phyloP scores from a whole-genome alignment of 2,797 vertebrate genomes.

The Takifugu ocellatus region DNA sequence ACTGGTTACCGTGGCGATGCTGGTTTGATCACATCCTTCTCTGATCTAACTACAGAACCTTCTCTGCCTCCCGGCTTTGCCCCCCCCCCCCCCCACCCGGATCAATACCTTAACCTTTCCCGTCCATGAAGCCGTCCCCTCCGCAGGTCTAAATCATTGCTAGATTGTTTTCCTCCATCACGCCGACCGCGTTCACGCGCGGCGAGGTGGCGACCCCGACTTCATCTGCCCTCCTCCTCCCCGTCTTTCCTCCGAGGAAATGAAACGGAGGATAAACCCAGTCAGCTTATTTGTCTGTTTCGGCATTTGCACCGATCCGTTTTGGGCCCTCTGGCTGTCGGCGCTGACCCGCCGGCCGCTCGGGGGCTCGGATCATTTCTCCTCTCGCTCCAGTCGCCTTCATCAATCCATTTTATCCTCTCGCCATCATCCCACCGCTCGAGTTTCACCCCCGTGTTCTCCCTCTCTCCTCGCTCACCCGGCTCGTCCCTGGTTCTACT shows the following conservation, averaged over 20 bases:
- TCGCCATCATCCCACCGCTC: slow-evolving; percentile 1
- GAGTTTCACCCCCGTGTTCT: background rate
- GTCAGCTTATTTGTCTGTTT: slow-evolving; percentile 66
- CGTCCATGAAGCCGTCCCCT: slow-evolving; percentile 47
- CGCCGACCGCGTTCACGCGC: slow-evolving; percentile 32
- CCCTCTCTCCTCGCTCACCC: slow-evolving; percentile 10
- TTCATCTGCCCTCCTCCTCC: slow-evolving; percentile 42
- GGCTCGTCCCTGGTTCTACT: slow-evolving; percentile 14
- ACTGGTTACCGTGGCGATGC: background rate
- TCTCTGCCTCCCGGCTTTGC: slow-evolving; percentile 44
- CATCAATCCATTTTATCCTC: slow-evolving; percentile 2
- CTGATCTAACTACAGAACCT: background rate
- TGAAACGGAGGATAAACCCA: slow-evolving; percentile 34
- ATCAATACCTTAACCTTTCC: slow-evolving; percentile 74
- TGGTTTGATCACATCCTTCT: background rate
- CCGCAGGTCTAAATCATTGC: slow-evolving; percentile 58
- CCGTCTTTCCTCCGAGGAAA: slow-evolving; percentile 20
- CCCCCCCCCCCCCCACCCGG: slow-evolving; percentile 26
- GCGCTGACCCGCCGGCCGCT: slow-evolving; percentile 5
- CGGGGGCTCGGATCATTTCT: slow-evolving; percentile 19
- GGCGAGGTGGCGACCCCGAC: slow-evolving; percentile 35
- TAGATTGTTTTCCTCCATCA: slow-evolving; percentile 38
- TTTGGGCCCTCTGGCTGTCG: slow-evolving; percentile 21
- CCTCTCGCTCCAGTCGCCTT: slow-evolving; percentile 1
- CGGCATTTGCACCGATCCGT: slow-evolving; percentile 57